These are phyloP conservation scores for Cydia fagiglandana DNA, from an alignment of 1,140 invertebrate species.

Conservation along the genomic window DNA sequence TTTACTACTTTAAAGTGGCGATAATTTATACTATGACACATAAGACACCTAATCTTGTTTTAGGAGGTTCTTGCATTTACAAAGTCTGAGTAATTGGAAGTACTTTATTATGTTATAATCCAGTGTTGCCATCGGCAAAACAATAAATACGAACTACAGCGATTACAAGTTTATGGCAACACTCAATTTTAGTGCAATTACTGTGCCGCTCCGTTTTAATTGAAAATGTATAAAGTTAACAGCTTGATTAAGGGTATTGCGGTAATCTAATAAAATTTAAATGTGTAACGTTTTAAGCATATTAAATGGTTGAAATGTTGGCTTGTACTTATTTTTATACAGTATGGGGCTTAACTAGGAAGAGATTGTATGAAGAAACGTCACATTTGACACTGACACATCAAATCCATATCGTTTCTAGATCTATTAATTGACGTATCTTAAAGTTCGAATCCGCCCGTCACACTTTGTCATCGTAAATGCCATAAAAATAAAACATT, in stretches of 20 bases:
- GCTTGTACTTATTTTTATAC: too few species aligned
- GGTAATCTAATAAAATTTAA: slow-evolving; percentile 3
- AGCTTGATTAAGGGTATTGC: neutral
- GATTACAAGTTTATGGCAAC: neutral
- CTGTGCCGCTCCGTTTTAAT: neutral
- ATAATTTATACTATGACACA: neutral
- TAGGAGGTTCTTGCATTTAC: neutral
- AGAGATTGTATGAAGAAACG: too few species aligned
- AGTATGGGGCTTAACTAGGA: too few species aligned
- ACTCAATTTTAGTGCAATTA: slow-evolving; percentile 13
- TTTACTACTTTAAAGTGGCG: too few species aligned
- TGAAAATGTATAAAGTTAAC: slow-evolving; percentile 11
- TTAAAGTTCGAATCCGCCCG: too few species aligned
- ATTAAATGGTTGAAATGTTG: neutral
- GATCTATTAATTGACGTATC: too few species aligned
- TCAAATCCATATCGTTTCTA: too few species aligned
- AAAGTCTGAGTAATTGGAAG: neutral
- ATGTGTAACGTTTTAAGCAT: neutral
- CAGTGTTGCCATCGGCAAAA: slow-evolving; percentile 6
- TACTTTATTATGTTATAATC: neutral
- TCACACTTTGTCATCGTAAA: too few species aligned
- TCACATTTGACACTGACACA: too few species aligned
- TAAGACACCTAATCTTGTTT: neutral
- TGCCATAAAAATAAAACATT: too few species aligned
- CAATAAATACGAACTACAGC: neutral